phyloP scores from a whole-genome alignment of 2,113 vertebrate species.

The Ascaphus truei region DNA sequence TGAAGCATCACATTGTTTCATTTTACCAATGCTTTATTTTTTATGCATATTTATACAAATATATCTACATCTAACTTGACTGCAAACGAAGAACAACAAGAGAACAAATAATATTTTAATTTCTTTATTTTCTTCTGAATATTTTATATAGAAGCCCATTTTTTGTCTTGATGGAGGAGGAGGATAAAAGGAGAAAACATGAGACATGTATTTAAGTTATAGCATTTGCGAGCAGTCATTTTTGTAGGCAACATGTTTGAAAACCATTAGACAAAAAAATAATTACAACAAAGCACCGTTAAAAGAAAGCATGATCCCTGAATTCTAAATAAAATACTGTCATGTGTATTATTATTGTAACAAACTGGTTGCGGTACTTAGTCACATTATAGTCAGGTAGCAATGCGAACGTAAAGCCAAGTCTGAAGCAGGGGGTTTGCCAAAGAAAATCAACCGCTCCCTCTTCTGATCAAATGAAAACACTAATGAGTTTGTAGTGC shows the following conservation, averaged over 20 bases:
- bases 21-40: too few species aligned
- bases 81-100: not conserved
- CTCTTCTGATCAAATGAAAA: conserved; percentile 67
- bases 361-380: conserved; percentile 57
- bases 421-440: conserved; percentile 45
- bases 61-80: too few species aligned
- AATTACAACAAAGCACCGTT: conserved; percentile 72
- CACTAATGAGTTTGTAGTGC: conserved; percentile 60
- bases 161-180: conserved; percentile 53
- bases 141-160: conserved; percentile 69
- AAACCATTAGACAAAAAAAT: conserved; percentile 47
- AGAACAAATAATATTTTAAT: conserved; percentile 53
- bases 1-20: too few species aligned
- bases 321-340: conserved; percentile 77
- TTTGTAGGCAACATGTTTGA: conserved; percentile 66
- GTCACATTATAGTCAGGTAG: conserved; percentile 59
- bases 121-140: conserved; percentile 71
- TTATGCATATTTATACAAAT: too few species aligned
- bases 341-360: conserved; percentile 33
- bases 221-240: conserved; percentile 62
- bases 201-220: conserved; percentile 63
- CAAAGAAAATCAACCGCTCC: conserved; percentile 54
- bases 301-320: conserved; percentile 82
- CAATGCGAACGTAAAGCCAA: conserved; percentile 48
- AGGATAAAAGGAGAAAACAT: conserved; percentile 61